Evolutionary conservation across 2,113 vertebrate genomes (phyloP).

Genomic region (Otolemur garnettii): DNA sequence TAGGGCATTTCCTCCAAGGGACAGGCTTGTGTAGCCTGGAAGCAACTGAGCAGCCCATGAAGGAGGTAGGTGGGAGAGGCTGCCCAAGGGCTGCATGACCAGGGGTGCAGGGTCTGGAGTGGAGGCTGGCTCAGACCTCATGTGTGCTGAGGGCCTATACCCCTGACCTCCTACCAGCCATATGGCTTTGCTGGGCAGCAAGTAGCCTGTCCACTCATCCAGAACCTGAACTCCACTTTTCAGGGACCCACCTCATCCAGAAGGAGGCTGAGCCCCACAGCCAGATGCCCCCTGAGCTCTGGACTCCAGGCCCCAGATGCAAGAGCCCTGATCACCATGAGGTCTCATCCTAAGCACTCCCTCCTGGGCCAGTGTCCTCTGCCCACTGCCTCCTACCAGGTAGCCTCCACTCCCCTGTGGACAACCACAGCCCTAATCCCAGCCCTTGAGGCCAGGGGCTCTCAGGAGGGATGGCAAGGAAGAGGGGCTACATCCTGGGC

Average conservation of each 20-base stretch:
- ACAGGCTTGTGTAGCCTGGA: too few species aligned
- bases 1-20: fast-evolving
- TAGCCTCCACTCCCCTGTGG: background rate
- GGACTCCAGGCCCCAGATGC: background rate
- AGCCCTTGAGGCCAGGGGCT: background rate
- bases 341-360: background rate
- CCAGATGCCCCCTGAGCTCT: background rate
- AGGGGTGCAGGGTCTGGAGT: background rate
- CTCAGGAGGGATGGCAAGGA: background rate
- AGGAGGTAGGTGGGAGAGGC: background rate
- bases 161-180: background rate
- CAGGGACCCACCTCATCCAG: background rate
- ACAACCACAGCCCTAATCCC: background rate
- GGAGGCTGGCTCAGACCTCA: background rate
- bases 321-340: background rate
- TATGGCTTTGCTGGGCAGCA: background rate
- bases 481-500: too few species aligned
- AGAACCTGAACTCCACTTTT: background rate
- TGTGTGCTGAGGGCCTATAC: background rate
- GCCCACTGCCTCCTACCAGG: background rate
- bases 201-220: background rate
- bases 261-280: too few species aligned
- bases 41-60: too few species aligned
- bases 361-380: background rate
- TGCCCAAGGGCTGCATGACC: background rate